Evolutionary conservation across 2,113 vertebrate species (phyloP).

Genomic region (Odocoileus hemionus): DNA sequence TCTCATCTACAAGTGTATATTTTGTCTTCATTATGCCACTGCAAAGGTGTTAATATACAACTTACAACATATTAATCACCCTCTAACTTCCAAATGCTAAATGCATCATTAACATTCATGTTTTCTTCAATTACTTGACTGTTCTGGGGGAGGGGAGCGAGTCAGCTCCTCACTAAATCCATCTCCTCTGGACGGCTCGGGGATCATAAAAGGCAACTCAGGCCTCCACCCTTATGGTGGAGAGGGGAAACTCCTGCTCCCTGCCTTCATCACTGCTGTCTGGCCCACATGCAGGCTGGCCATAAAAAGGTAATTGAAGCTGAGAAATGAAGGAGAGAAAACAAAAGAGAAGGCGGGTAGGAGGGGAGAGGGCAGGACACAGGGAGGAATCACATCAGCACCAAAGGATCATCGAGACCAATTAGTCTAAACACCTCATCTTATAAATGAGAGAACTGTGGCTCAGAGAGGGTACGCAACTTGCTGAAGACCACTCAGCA

Average conservation of each 20-base stretch:
- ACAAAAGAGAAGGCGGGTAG: not conserved
- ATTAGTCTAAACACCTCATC: not conserved
- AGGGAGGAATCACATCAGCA: not conserved
- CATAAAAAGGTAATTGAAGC: not conserved
- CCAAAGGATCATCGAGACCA: not conserved
- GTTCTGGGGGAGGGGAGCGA: conserved; percentile 62
- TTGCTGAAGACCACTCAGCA: not conserved
- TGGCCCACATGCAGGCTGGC: not conserved
- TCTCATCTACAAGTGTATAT: conserved; percentile 64
- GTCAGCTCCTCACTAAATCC: conserved; percentile 47
- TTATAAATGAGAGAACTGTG: not conserved
- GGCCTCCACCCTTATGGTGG: not conserved
- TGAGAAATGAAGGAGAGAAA: not conserved
- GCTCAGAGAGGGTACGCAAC: not conserved
- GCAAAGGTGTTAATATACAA: conserved; percentile 81
- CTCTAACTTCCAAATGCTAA: conserved; percentile 81
- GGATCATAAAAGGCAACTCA: conserved; percentile 29
- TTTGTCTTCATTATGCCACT: conserved; percentile 80
- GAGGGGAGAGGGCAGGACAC: not conserved
- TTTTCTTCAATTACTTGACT: conserved; percentile 81
- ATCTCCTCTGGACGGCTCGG: not conserved
- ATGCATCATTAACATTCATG: conserved; percentile 86
- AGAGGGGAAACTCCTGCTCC: not conserved
- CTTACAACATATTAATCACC: conserved; percentile 81
- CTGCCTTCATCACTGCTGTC: not conserved